Evolutionary conservation across 2,888 invertebrate species (phyloP).

Genomic region (Drosophila merina): DNA sequence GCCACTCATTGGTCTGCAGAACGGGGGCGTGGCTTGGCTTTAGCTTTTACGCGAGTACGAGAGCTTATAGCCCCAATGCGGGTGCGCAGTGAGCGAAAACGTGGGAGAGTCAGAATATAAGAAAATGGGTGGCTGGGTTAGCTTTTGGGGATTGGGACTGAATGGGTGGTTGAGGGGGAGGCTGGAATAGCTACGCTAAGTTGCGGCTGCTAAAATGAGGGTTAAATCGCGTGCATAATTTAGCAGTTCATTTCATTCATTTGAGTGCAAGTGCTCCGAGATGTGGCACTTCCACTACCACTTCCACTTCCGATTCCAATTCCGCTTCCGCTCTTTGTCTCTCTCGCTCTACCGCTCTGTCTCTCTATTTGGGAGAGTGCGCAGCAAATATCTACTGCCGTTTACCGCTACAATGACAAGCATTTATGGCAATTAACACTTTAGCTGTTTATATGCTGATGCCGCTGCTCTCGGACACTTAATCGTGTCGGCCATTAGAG

Average conservation of each 20-base stretch:
- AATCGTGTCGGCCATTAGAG: constrained; percentile 77
- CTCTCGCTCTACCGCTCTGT: constrained; percentile 4
- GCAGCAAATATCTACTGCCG: constrained; percentile 82
- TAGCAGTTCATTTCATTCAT: constrained; percentile 81
- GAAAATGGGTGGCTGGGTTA: constrained; percentile 12
- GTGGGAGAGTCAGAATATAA: background rate
- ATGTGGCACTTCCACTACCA: constrained; percentile 46
- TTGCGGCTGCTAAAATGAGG: constrained; percentile 71
- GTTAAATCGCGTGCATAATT: constrained; percentile 81
- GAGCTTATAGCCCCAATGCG: constrained; percentile 5
- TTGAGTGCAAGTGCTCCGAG: constrained; percentile 73
- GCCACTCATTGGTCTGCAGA: constrained; percentile 49
- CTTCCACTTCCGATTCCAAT: constrained; percentile 21
- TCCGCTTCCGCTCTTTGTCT: constrained; percentile 25
- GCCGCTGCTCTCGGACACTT: constrained; percentile 63
- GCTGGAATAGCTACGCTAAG: constrained; percentile 25
- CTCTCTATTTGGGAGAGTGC: constrained; percentile 46
- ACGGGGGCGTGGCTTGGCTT: constrained; percentile 55
- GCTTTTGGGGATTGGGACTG: background rate
- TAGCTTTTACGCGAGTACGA: background rate
- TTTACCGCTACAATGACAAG: constrained; percentile 84
- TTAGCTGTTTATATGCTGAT: constrained; percentile 83
- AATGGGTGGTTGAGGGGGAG: background rate
- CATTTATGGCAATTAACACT: constrained; percentile 85
- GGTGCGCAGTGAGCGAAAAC: constrained; percentile 44